phyloP scores from a whole-genome alignment of 2,888 invertebrate species.

The Cosmorhoe ocellata region DNA sequence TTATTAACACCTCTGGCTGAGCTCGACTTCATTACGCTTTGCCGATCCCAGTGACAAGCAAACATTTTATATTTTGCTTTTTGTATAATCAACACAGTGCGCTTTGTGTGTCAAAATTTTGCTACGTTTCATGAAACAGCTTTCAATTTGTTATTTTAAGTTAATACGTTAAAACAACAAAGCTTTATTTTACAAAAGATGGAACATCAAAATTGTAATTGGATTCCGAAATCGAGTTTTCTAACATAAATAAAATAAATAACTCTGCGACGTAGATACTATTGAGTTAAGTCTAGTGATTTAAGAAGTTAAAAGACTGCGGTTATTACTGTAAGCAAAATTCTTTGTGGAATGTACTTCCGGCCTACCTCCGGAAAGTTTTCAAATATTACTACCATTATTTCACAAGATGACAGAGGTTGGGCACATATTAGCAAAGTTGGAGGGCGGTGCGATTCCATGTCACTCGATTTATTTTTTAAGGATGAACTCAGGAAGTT shows the following conservation, averaged over 20 bases:
- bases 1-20: conserved; percentile 72
- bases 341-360: conserved; percentile 61
- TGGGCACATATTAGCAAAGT: conserved; percentile 82
- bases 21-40: conserved; percentile 66
- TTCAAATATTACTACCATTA: conserved; percentile 82
- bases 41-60: conserved; percentile 51
- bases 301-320: conserved; percentile 55
- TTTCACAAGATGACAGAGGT: conserved; percentile 79
- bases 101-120: conserved; percentile 20
- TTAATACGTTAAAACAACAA: conserved; percentile 4
- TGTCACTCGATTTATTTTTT: conserved; percentile 68
- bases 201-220: conserved; percentile 4
- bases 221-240: background rate
- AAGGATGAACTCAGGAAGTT: conserved; percentile 39
- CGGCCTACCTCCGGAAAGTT: conserved; percentile 67
- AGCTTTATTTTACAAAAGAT: background rate
- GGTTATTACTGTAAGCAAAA: conserved; percentile 67
- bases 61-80: conserved; percentile 46
- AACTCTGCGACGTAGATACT: conserved; percentile 20
- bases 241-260: conserved; percentile 7
- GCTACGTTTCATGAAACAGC: conserved; percentile 12
- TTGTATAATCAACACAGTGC: conserved; percentile 37
- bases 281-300: conserved; percentile 37
- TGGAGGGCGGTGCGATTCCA: conserved; percentile 57
- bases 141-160: conserved; percentile 4